A percentile compares a stretch with the other conserved stretches of the same genome.
Evolutionary conservation across 2,888 invertebrate genomes (phyloP).

Genomic region (Trichacis sp.): DNA sequence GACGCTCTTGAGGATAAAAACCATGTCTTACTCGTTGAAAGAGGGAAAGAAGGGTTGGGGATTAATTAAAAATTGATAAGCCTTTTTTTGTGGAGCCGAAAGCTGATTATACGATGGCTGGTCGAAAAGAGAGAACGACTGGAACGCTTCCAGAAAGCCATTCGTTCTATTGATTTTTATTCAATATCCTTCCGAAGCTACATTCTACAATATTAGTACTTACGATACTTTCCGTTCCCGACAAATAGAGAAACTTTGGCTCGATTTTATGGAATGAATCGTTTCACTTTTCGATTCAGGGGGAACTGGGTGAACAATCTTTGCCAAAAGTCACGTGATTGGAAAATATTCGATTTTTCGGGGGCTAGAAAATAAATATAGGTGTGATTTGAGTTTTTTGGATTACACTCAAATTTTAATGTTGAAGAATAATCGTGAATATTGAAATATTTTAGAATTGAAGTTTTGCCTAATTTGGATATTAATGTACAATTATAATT

Average conservation of each 20-base stretch:
- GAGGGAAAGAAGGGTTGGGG: background rate
- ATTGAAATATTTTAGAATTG: no score
- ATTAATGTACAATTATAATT: no score
- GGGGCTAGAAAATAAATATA: no score
- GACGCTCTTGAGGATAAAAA: background rate
- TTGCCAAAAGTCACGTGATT: no score
- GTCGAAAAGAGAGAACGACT: slow-evolving; percentile 43
- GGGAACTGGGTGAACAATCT: no score
- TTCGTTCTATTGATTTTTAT: slow-evolving; percentile 61
- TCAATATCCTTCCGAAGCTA: slow-evolving; percentile 49
- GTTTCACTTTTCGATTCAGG: no score
- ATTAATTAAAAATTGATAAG: slow-evolving; percentile 7
- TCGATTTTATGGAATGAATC: no score
- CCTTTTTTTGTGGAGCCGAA: slow-evolving; percentile 1
- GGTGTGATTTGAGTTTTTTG: no score
- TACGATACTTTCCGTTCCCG: slow-evolving; percentile 12
- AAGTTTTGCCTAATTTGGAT: no score
- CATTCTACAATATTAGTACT: slow-evolving; percentile 39
- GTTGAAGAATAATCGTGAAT: no score
- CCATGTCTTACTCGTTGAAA: background rate
- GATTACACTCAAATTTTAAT: no score
- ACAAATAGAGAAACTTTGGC: slow-evolving; percentile 29
- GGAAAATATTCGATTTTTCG: no score
- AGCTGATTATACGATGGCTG: slow-evolving; percentile 12
- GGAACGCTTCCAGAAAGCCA: slow-evolving; percentile 56